Evolutionary conservation across 2,797 vertebrate species (phyloP), one percentile per base, ranked within the genome.

Genomic region (Xerus rutilus): DNA sequence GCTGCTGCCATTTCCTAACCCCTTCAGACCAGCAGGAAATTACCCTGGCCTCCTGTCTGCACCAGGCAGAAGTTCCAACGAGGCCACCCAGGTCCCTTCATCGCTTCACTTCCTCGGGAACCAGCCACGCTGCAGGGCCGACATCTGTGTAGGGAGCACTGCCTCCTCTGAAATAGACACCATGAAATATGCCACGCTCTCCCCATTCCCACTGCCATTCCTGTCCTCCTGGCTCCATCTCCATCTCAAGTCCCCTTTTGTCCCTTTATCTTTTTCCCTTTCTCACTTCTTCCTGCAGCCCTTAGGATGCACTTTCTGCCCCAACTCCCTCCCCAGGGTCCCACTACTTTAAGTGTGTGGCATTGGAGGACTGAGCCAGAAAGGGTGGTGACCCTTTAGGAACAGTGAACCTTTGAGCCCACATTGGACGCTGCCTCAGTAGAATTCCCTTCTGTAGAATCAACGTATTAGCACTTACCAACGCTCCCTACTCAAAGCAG

Each of bases 371-470:
- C 43, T 21, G 32, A 49, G 45, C 70, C 91, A 35, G 52, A 52
- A 59, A 35, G 14, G 28, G 47, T 15, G 86, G 64, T 49, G 59
- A 20, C 18, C 74, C 82, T 35, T 20, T 35, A 79, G 54, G 77
- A 43, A 52, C 18, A 15, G 45, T 14, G 54, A 85, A 15, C 1
- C 54, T 83, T 43, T 7, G 54, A 45, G 59, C 72, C 39, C 45
- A 5, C 52, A 10, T 78, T 59, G 35, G 52, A n/a, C 5, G 65
- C 87, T 85, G 93, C 89, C 72, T 69, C 62, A 30, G 76, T 78
- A n/a, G n/a, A n/a, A n/a, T 84, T 81, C 45, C 74, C 73, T 70
- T 82, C 28, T 90, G 93, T 32, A 85, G 72, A 96, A 84, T 8
- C 23, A 69, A 39, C 6, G 7, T 32, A 57, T 74, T 47, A 52